Percentiles rank a stretch among this genome's conserved stretches.
Evolutionary conservation across 2,888 invertebrate species (phyloP).

Genomic region (Mactromeris polynyma): DNA sequence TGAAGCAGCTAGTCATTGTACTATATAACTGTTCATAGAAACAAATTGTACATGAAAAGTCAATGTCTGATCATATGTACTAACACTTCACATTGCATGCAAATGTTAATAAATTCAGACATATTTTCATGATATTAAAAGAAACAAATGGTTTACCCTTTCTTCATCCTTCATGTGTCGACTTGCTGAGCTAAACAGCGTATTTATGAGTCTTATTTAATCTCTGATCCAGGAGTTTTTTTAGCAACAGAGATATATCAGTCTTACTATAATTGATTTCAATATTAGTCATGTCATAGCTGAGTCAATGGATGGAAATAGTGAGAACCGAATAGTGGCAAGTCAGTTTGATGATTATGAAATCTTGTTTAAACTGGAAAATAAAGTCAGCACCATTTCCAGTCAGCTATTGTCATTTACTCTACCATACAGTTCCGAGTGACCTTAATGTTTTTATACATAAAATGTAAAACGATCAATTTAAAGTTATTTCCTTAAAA

Average conservation of each 20-base stretch:
- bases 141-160: slow-evolving; percentile 8
- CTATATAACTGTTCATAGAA: not conserved
- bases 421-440: not conserved
- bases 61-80: not conserved
- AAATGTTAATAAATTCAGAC: slow-evolving; percentile 21
- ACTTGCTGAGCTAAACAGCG: not conserved
- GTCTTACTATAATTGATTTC: slow-evolving; percentile 3
- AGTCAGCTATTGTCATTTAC: not conserved
- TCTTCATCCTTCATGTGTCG: not conserved
- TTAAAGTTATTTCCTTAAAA: not conserved
- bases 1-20: not conserved
- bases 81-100: slow-evolving; percentile 8
- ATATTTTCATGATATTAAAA: not conserved
- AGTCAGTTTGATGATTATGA: not conserved
- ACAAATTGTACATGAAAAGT: not conserved
- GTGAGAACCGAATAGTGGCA: not conserved
- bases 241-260: not conserved
- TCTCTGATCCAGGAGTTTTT: not conserved
- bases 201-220: not conserved
- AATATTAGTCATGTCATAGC: not conserved
- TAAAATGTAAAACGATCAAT: not conserved
- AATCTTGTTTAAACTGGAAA: not conserved
- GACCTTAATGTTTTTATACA: not conserved
- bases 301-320: not conserved
- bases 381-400: not conserved